Base-by-base conservation (phyloP, 1,140 invertebrate species). In the Sycophaga agraensis region DNA sequence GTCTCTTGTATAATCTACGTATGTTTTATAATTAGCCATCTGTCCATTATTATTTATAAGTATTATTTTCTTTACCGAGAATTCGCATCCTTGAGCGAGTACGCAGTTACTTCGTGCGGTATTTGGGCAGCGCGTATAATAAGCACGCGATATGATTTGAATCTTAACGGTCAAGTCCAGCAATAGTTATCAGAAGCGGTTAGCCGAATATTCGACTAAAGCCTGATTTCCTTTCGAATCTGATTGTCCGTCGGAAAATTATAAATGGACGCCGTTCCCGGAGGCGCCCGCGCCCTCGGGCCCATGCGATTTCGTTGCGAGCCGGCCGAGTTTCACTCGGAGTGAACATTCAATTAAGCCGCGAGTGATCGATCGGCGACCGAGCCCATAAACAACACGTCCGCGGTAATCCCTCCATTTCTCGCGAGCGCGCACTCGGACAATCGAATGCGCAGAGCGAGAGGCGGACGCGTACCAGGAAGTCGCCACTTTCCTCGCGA, bases 361-460 rank as follows among this genome's bases (percentile, higher is more conserved):
- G 6, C 16, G n/a, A 16, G 24, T 24, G 37, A 40, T 39, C 46
- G 11, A 59, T 48, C 26, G n/a, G n/a, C 7, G 54, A 19, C 22
- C 31, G 12, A 58, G 16, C 1, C 28, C 31, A 35, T 50, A 59
- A 59, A 4, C 8, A 40, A 24, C n/a, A 59, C n/a, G n/a, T n/a
- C n/a, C n/a, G n/a, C n/a, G n/a, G n/a, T 49, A 50, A 59, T n/a
- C n/a, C n/a, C n/a, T 59, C 24, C 24, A 26, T 40, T 28, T 59
- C 34, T 49, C 12, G 45, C 37, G 0, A 51, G 53, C 19, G 35
- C 19, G 39, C 56, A 40, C 31, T 60, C 39, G 16, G 53, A 56
- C 59, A 64, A 66, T 68, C 64, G 58, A 59, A 60, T 63, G 66
- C 66, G 68, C 65, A 35, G 61, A 60, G 60, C 62, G 4, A n/a